Base-by-base conservation (phyloP, 2,113 vertebrate species). In the Cricetomys ansorgei region DNA sequence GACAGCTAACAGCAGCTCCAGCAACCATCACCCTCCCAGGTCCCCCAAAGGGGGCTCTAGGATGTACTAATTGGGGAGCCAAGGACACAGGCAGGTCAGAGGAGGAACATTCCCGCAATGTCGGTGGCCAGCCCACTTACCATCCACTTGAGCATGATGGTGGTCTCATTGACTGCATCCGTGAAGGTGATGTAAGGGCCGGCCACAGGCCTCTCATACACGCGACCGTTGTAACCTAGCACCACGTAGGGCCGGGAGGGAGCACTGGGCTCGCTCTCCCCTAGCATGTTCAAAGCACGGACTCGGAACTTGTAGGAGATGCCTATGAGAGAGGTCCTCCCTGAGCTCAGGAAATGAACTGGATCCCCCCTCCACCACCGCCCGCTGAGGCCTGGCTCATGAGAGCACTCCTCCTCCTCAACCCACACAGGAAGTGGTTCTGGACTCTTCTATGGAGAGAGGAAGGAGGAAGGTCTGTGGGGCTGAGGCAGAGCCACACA, bases 101-200 rank as follows among this genome's bases (percentile, higher is more conserved):
- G 37, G 34, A 53, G 31, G 21, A 45, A 1, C 6, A 40, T 43
- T 40, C 53, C n/a, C 3, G 0, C 0, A 1, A 50, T 13, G 0
- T 15, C 34, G 76, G 6, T 0, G 12, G 27, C 11, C 7, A 11
- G 65, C 45, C 19, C 37, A 3, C 99, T 98, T 96, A 99, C 99
- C 98, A 99, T 99, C 99, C 99, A 99, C 98, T 99, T 99, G 76
- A 99, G 99, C 98, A 99, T 99, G 98, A 99, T 99, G 97, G 99
- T 99, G 84, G 99, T 99, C 98, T 99, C 99, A 0, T 99, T 99
- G 98, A 99, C 98, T 62, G 99, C 99, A 2, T 99, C 99, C 0
- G 99, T 99, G 98, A 99, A 99, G 96, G 99, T 99, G 98, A 99
- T 99, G 97, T 99, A 99, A 0, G 99, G 99, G 64, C 99, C 99